Evolutionary conservation across 2,888 invertebrate species (phyloP).

Genomic region (Apodemia zela): DNA sequence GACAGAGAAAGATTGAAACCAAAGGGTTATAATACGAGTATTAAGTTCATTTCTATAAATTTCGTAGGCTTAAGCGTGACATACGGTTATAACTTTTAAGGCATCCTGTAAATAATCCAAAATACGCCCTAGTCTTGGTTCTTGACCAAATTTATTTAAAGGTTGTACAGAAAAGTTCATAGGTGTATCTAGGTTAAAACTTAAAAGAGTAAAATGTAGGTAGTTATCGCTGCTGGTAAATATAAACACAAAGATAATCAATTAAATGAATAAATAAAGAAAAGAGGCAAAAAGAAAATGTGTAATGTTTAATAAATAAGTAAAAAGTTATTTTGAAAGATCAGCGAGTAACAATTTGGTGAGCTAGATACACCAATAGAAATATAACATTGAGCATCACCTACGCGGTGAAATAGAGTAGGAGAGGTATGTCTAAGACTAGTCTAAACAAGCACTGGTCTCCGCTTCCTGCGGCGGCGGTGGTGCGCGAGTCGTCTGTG

Average conservation of each 20-base stretch:
- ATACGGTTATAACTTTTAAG: neutral
- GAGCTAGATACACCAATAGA: slow-evolving; percentile 26
- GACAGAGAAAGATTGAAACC: too few relatives aligned
- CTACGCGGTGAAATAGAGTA: slow-evolving; percentile 31
- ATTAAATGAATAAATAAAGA: neutral
- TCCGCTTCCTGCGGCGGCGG: slow-evolving; percentile 62
- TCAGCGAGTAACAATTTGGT: neutral
- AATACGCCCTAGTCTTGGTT: slow-evolving; percentile 41
- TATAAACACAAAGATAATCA: neutral
- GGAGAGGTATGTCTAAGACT: slow-evolving; percentile 23
- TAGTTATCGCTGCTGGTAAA: neutral
- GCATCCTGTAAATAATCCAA: neutral
- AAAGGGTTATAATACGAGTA: too few relatives aligned
- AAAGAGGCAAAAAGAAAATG: too few relatives aligned
- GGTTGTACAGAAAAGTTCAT: slow-evolving; percentile 1
- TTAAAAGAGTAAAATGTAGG: neutral
- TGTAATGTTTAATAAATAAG: too few relatives aligned
- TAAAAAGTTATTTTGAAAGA: too few relatives aligned
- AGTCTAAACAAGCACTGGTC: slow-evolving; percentile 64
- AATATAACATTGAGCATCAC: slow-evolving; percentile 48
- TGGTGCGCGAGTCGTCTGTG: slow-evolving; percentile 51
- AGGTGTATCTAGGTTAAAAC: slow-evolving; percentile 2
- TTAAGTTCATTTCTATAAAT: too few relatives aligned
- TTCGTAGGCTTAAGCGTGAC: neutral
- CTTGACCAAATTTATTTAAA: slow-evolving; percentile 24